Conservation (phyloP, 2,797 vertebrate species). For the Megaceryle alcyon region DNA sequence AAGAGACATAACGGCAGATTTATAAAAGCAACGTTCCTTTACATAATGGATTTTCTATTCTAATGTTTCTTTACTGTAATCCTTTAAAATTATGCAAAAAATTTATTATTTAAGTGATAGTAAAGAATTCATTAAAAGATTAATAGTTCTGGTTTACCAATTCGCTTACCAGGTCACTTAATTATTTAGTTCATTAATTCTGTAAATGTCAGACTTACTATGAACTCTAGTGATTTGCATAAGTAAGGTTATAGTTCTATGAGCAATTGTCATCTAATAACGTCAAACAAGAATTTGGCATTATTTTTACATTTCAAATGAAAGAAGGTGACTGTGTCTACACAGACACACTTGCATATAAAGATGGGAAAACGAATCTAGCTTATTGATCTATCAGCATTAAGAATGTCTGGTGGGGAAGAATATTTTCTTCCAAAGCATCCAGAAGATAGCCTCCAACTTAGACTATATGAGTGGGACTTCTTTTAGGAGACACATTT, state of each 20-base stretch:
- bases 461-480: not conserved
- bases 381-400: not conserved
- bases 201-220: conserved; percentile 92
- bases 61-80: conserved; percentile 78
- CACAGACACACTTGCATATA: not conserved
- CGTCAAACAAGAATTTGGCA: conserved; percentile 69
- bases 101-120: conserved; percentile 79
- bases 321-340: not conserved
- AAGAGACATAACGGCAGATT: conserved; percentile 76
- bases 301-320: conserved; percentile 66
- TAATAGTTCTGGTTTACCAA: conserved; percentile 90
- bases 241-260: conserved; percentile 81
- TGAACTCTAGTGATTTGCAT: conserved; percentile 88
- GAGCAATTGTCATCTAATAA: conserved; percentile 63
- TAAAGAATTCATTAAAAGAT: conserved; percentile 82
- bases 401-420: not conserved
- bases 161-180: conserved; percentile 93
- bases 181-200: conserved; percentile 98
- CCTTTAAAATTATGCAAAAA: conserved; percentile 79
- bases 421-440: not conserved
- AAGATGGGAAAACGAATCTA: conserved; percentile 33
- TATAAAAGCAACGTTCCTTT: conserved; percentile 79
- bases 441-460: not conserved
- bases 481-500: conserved; percentile 19
- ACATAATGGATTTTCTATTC: conserved; percentile 77